These are phyloP conservation scores for Scaptomyza caliginosa DNA, from an alignment of 2,888 invertebrate species.

Conservation along the genomic window DNA sequence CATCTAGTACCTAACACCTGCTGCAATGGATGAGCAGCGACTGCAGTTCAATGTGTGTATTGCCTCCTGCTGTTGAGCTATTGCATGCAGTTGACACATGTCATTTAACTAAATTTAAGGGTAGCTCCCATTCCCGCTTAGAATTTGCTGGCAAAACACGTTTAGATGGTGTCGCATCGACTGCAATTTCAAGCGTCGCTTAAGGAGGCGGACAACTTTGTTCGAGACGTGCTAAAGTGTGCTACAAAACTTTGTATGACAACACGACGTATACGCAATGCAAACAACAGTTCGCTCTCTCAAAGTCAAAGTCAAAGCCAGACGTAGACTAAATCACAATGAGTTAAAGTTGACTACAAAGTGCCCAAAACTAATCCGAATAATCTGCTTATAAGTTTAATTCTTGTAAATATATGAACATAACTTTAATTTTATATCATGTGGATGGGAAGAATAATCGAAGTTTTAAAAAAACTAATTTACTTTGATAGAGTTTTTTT, in stretches of 20 bases:
- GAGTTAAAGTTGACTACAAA: too few species aligned
- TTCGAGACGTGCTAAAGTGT: conserved; percentile 9
- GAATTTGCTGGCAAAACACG: neutral
- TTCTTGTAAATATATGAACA: too few species aligned
- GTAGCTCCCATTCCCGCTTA: neutral
- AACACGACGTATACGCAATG: conserved; percentile 12
- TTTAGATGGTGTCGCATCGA: neutral
- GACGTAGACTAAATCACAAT: too few species aligned
- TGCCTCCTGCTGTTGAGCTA: neutral
- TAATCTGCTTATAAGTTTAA: too few species aligned
- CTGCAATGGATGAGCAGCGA: neutral
- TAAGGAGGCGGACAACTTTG: conserved; percentile 17
- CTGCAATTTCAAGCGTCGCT: neutral
- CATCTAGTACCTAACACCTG: neutral
- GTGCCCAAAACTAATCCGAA: too few species aligned
- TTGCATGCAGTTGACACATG: conserved; percentile 20
- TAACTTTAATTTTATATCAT: too few species aligned
- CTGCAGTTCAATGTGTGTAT: neutral
- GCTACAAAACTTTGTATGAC: conserved; percentile 17
- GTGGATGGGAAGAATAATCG: too few species aligned
- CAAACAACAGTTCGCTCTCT: neutral
- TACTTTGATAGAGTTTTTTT: too few species aligned
- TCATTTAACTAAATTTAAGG: conserved; percentile 1
- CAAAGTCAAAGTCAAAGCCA: too few species aligned
- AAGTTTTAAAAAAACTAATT: too few species aligned